These are phyloP conservation scores for Malaclemys terrapin DNA, from an alignment of 2,113 vertebrate genomes.

Conservation along the genomic window DNA sequence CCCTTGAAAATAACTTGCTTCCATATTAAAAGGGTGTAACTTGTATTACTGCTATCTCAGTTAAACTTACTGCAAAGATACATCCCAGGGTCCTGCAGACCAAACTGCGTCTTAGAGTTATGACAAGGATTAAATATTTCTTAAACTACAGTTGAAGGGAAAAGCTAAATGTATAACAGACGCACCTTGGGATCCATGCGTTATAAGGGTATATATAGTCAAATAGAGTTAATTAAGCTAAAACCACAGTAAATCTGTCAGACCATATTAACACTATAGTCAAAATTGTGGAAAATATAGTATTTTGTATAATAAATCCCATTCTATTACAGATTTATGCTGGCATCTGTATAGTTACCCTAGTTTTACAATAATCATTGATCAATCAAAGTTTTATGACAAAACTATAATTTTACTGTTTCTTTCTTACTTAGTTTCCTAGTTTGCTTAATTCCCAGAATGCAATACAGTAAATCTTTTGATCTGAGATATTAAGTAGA, in stretches of 20 bases:
- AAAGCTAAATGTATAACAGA: conserved; percentile 29
- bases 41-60: accelerated
- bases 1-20: accelerated
- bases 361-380: conserved; percentile 83
- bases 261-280: conserved; percentile 75
- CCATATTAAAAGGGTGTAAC: neutral
- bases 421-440: conserved; percentile 76
- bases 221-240: conserved; percentile 81
- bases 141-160: conserved; percentile 53
- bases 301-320: conserved; percentile 80
- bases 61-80: neutral
- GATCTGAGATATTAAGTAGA: conserved; percentile 76
- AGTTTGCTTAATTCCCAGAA: conserved; percentile 82
- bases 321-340: conserved; percentile 78
- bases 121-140: conserved; percentile 56
- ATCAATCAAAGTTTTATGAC: conserved; percentile 81
- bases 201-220: conserved; percentile 69
- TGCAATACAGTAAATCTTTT: conserved; percentile 77
- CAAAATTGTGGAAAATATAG: conserved; percentile 79
- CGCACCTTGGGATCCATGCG: conserved; percentile 61
- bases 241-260: conserved; percentile 78
- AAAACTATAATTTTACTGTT: conserved; percentile 80
- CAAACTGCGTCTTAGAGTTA: neutral
- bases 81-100: accelerated
- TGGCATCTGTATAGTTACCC: conserved; percentile 70